Percentiles rank a stretch among this genome's conserved stretches.
Evolutionary conservation across 2,888 invertebrate species (phyloP).

Genomic region (Drosophila anceps): DNA sequence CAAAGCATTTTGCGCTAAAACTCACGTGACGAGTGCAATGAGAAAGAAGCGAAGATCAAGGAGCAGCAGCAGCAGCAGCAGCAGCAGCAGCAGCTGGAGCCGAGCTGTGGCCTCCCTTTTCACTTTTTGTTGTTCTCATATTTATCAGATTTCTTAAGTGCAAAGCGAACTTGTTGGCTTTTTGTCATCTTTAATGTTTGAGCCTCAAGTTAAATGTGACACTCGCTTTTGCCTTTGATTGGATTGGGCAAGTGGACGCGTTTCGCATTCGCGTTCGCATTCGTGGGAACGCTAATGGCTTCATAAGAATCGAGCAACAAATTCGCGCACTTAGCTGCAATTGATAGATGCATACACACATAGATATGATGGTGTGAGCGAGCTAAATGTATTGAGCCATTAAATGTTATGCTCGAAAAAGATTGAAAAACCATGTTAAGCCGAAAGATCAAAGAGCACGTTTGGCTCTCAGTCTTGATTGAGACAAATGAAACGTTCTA

Average conservation of each 20-base stretch:
- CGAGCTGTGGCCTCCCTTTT: constrained; percentile 33
- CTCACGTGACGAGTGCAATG: constrained; percentile 80
- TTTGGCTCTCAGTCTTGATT: constrained; percentile 62
- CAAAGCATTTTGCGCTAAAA: constrained; percentile 78
- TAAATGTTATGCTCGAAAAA: constrained; percentile 68
- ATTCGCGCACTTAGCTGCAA: constrained; percentile 45
- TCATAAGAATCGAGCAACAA: background rate
- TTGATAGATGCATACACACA: too few relatives aligned
- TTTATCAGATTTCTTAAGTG: constrained; percentile 78
- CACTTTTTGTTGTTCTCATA: background rate
- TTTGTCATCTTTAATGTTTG: constrained; percentile 82
- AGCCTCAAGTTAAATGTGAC: constrained; percentile 80
- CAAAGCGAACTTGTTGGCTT: constrained; percentile 81
- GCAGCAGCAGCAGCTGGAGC: constrained; percentile 1
- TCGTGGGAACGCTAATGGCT: constrained; percentile 62
- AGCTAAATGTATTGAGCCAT: constrained; percentile 67
- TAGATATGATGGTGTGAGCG: constrained; percentile 20
- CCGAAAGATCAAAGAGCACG: constrained; percentile 57
- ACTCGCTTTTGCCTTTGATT: constrained; percentile 63
- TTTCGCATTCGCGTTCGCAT: constrained; percentile 53
- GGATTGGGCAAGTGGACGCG: constrained; percentile 50
- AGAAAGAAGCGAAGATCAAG: constrained; percentile 22
- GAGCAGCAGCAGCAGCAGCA: constrained; percentile 2
- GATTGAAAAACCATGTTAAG: constrained; percentile 77
- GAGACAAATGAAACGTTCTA: constrained; percentile 79